Base-by-base conservation (phyloP, 1,140 invertebrate species). In the Babylonia areolata region DNA sequence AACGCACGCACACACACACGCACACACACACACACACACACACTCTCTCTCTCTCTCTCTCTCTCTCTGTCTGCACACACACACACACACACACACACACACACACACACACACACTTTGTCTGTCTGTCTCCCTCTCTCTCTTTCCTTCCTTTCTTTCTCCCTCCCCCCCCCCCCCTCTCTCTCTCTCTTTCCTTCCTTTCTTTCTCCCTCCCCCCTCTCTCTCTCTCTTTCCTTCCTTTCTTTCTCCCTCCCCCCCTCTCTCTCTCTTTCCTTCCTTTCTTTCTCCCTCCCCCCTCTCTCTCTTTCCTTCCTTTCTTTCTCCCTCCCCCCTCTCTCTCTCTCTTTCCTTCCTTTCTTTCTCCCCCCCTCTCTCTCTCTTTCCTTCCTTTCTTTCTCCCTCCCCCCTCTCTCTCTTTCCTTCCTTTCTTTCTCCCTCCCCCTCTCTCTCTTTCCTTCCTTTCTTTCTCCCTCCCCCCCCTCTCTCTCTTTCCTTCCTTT, bases 71-170 rank as follows among this genome's bases (percentile, higher is more conserved):
- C 46, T 51, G 20, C 46, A 51, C 20, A 75, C n/a, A 75, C 33
- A 75, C 71, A 35, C 33, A 75, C 71, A 75, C 33, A 75, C 71
- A 31, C 33, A 75, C 71, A 77, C 35, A 77, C 73, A 77, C 35
- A 77, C 73, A 77, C 35, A 35, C 33, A 37, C 11, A 77, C 73
- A 77, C 35, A 77, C 73, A 77, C 46, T 51, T 20, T 51, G 9
- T 51, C 46, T 51, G 9, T 51, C 46, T 20, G 9, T 20, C 46
- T 20, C 46, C 46, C 46, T 51, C 46, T 51, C 46, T 51, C 46
- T 51, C 46, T 51, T 20, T 20, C 46, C 46, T 11, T 20, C 46
- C 20, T 20, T 51, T 20, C 20, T 20, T 51, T 20, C 20, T 20
- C 20, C 46, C 20, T 20, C 46, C 46, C 6, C 20, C 46, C 20